Conservation (phyloP, 2,888 invertebrate species). For the Drosophila emarginata region DNA sequence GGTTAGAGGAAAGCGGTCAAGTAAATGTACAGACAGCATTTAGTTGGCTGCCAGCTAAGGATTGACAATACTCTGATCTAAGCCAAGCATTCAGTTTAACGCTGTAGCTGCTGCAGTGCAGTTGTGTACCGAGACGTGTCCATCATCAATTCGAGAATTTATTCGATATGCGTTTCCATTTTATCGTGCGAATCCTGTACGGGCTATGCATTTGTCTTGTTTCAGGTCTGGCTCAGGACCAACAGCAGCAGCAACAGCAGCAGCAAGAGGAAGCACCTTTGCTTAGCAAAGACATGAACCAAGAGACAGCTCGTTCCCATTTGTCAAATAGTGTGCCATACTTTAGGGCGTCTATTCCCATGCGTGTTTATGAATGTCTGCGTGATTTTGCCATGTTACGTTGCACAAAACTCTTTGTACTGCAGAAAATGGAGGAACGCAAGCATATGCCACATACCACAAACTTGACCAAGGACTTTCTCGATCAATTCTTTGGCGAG, state of each 20-base stretch:
- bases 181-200: slow-evolving; percentile 51
- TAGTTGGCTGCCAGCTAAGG: slow-evolving; percentile 36
- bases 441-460: slow-evolving; percentile 64
- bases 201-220: slow-evolving; percentile 39
- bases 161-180: slow-evolving; percentile 44
- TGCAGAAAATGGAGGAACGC: slow-evolving; percentile 83
- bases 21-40: slow-evolving; percentile 29
- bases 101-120: slow-evolving; percentile 65
- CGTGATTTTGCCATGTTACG: slow-evolving; percentile 82
- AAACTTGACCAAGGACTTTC: slow-evolving; percentile 79
- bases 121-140: slow-evolving; percentile 51
- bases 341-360: slow-evolving; percentile 80
- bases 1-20: slow-evolving; percentile 46
- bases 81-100: slow-evolving; percentile 60
- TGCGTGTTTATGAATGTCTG: slow-evolving; percentile 81
- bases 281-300: slow-evolving; percentile 43
- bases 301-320: slow-evolving; percentile 22
- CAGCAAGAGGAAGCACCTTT: not conserved
- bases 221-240: slow-evolving; percentile 41
- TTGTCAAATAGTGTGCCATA: slow-evolving; percentile 73
- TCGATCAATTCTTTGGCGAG: slow-evolving; percentile 79
- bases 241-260: not conserved
- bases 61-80: slow-evolving; percentile 47
- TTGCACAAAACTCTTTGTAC: slow-evolving; percentile 84
- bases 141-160: not conserved